phyloP scores from a whole-genome alignment of 2,113 vertebrate species.

The Ictalurus furcatus region DNA sequence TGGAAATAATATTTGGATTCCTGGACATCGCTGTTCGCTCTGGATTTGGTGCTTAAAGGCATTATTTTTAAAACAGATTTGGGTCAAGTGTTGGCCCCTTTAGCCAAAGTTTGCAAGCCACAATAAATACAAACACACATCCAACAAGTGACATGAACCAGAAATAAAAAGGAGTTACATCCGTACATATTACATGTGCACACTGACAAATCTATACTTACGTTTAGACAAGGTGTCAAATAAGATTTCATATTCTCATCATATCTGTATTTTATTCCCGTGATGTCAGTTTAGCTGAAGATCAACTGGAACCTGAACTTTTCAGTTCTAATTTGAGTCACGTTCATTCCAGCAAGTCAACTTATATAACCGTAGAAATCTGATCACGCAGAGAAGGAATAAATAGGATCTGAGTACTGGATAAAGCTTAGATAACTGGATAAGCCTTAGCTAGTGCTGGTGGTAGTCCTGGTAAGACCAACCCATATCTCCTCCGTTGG shows the following conservation, averaged over 20 bases:
- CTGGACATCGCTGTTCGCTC: slow-evolving; percentile 49
- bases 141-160: slow-evolving; percentile 55
- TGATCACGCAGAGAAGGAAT: neutral
- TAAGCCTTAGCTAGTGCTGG: neutral
- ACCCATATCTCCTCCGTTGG: neutral
- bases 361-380: neutral
- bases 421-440: no score
- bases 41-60: slow-evolving; percentile 63
- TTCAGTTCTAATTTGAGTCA: neutral
- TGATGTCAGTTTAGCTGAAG: neutral
- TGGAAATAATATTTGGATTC: slow-evolving; percentile 66
- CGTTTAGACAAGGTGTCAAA: slow-evolving; percentile 19
- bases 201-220: slow-evolving; percentile 15
- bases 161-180: slow-evolving; percentile 14
- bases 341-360: neutral
- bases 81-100: slow-evolving; percentile 72
- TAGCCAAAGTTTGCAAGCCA: slow-evolving; percentile 64
- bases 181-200: neutral
- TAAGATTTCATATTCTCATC: neutral
- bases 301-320: slow-evolving; percentile 5
- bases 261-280: neutral
- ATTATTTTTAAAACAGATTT: slow-evolving; percentile 72
- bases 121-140: slow-evolving; percentile 58
- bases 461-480: neutral
- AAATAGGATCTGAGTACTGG: neutral